phyloP scores from a whole-genome alignment of 2,797 vertebrate genomes.

The Peromyscus attwateri region DNA sequence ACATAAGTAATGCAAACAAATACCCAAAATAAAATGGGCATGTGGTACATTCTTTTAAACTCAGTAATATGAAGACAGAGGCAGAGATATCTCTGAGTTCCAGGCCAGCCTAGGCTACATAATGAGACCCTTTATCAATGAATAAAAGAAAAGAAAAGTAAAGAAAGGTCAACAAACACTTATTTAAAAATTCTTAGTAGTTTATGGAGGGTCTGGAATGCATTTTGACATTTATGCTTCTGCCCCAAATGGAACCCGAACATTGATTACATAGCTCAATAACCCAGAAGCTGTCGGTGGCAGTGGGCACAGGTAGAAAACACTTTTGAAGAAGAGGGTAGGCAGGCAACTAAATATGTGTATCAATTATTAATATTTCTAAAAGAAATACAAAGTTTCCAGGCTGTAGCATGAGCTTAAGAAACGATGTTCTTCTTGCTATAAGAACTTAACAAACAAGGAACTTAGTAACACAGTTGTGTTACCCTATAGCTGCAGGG shows the following conservation, averaged over 20 bases:
- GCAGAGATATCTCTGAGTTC: neutral
- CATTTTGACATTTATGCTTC: neutral
- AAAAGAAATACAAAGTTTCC: neutral
- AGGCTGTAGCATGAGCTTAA: neutral
- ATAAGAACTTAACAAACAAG: neutral
- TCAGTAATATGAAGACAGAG: neutral
- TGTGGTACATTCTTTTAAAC: too few species aligned
- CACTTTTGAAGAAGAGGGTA: neutral
- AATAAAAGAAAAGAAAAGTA: neutral
- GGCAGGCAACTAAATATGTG: neutral
- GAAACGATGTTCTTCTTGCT: neutral
- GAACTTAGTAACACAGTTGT: neutral
- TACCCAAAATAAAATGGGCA: neutral
- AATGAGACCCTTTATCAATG: neutral
- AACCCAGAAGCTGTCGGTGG: neutral
- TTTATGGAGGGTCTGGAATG: neutral
- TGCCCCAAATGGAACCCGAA: neutral
- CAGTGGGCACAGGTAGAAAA: neutral
- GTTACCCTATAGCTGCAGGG: neutral
- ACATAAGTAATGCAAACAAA: neutral
- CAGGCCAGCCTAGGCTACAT: neutral
- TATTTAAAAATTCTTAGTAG: neutral
- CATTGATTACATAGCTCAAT: neutral
- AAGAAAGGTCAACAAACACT: neutral
- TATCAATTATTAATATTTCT: slow-evolving; percentile 23